Base-by-base conservation (phyloP, 2,797 vertebrate species). In the Amphiprion clarkii region DNA sequence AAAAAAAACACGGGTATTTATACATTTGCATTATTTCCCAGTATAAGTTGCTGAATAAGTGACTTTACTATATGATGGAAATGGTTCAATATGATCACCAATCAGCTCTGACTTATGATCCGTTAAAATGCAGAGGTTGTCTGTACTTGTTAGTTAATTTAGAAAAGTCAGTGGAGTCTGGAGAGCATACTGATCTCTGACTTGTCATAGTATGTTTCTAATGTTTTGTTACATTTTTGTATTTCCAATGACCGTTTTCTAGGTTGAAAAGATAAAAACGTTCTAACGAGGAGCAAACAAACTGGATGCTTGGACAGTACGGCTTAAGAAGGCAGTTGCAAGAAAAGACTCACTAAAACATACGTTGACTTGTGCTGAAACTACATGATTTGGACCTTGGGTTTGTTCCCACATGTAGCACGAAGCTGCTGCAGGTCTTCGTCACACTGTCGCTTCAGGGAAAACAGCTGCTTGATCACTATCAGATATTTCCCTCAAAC, bases 391-490 rank as follows among this genome's bases (percentile, higher is more conserved):
- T 65, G 61, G 58, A 44, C 64, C 51, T 49, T 46, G 62, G 62
- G 54, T 77, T 58, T 71, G 67, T 65, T 74, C 39, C 61, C 46
- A 33, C 71, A 12, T 31, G 59, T 60, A 46, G 59, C 40, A 54
- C 62, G 42, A 61, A 40, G n/a, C 27, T 46, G 66, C 70, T 70
- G 66, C 63, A 73, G 64, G 58, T 68, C 65, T 78, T 61, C 29
- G 12, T 73, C 58, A 36, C 62, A 1, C 27, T 3, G 13, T 39
- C 1, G 55, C 85, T 71, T 81, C 60, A 3, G 65, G 83, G 33
- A 19, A 76, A 84, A 85, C 76, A 79, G 68, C 82, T 76, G 77
- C 71, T 56, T 71, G 79, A 83, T 85, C 64, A 2, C 75, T 74
- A 85, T 87, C 75, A 67, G 49, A 68, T 25, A 54, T 55, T 49